Conservation (phyloP, 1,140 invertebrate genomes). For the Subanguina moxae region DNA sequence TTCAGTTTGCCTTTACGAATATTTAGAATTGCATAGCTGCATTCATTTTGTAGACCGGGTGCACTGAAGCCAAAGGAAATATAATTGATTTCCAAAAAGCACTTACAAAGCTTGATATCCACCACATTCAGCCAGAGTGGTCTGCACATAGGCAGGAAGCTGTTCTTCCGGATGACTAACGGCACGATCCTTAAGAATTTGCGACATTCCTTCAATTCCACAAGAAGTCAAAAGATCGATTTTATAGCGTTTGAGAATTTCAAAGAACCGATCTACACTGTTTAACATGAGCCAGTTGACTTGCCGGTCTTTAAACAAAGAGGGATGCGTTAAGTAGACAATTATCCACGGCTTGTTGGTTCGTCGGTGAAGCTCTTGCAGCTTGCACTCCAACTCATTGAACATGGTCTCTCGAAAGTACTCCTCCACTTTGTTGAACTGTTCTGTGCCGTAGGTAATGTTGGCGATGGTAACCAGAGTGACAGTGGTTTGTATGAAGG, state of each 20-base stretch:
- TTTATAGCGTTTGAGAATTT: slow-evolving; percentile 17
- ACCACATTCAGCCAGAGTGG: slow-evolving; percentile 16
- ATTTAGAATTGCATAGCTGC: not conserved
- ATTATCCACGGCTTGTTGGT: slow-evolving; percentile 15
- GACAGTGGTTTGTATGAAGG: slow-evolving; percentile 17
- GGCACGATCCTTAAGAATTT: slow-evolving; percentile 7
- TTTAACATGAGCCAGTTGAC: slow-evolving; percentile 10
- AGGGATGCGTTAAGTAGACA: slow-evolving; percentile 17
- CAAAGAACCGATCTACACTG: slow-evolving; percentile 20
- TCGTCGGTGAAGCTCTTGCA: slow-evolving; percentile 19
- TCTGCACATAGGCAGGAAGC: slow-evolving; percentile 13
- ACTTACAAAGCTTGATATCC: not conserved
- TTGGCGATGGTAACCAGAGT: slow-evolving; percentile 10
- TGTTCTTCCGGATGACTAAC: slow-evolving; percentile 10
- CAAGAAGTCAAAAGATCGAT: slow-evolving; percentile 20
- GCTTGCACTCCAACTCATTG: slow-evolving; percentile 20
- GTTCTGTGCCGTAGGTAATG: slow-evolving; percentile 2
- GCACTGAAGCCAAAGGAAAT: not conserved
- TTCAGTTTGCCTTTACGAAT: not conserved
- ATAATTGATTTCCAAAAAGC: not conserved
- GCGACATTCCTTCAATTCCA: slow-evolving; percentile 16
- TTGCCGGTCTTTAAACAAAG: slow-evolving; percentile 14
- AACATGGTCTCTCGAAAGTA: slow-evolving; percentile 22
- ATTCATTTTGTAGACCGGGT: not conserved
- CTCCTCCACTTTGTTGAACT: slow-evolving; percentile 14